These are phyloP conservation scores for Agapornis roseicollis DNA, from an alignment of 2,113 vertebrate genomes.

Conservation along the genomic window DNA sequence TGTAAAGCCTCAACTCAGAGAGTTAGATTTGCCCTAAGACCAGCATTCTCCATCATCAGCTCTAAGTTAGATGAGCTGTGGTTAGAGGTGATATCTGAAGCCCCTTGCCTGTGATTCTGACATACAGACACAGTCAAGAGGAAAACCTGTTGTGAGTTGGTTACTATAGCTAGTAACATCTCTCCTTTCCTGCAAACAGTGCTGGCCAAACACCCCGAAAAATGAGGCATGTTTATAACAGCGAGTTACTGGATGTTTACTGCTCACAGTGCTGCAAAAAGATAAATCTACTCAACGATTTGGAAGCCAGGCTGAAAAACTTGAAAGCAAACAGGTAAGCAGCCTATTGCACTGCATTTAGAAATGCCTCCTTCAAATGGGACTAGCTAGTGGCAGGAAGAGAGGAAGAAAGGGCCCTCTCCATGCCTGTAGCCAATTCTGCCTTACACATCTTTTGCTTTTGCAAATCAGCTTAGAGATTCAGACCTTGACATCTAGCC, in stretches of 20 bases:
- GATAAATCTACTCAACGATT: constrained; percentile 93
- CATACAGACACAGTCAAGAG: not conserved
- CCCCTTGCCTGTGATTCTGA: not conserved
- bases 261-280: constrained; percentile 98
- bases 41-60: not conserved
- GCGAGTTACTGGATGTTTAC: constrained; percentile 88
- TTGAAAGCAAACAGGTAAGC: constrained; percentile 92
- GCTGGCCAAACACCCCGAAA: constrained; percentile 93
- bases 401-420: not conserved
- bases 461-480: not conserved
- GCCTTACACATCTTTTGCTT: not conserved
- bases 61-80: not conserved
- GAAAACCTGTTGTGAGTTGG: not conserved
- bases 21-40: not conserved
- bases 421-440: not conserved
- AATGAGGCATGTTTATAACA: constrained; percentile 82
- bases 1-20: not conserved
- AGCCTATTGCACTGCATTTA: constrained; percentile 18
- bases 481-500: not conserved
- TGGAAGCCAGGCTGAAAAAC: constrained; percentile 93
- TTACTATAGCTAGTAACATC: constrained; percentile 40
- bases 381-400: not conserved
- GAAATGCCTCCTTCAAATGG: not conserved
- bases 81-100: not conserved
- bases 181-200: constrained; percentile 72